These are phyloP conservation scores for Catharus minimus DNA, from an alignment of 2,113 vertebrate species.

Conservation along the genomic window DNA sequence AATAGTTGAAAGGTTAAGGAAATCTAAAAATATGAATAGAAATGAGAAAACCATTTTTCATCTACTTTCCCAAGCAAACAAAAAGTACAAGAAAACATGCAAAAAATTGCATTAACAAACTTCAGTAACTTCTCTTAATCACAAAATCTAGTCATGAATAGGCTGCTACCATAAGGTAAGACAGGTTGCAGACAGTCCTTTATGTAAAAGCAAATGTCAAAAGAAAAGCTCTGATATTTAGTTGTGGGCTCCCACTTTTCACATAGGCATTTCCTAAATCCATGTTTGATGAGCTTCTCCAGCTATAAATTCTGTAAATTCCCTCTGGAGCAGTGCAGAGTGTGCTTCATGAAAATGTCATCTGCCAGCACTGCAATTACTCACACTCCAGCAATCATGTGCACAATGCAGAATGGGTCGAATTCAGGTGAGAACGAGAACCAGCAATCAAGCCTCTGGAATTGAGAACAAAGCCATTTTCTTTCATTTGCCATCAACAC, in stretches of 20 bases:
- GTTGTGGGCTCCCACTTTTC: conserved; percentile 67
- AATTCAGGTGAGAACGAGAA: conserved; percentile 86
- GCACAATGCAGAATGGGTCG: conserved; percentile 79
- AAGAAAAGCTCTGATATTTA: conserved; percentile 71
- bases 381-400: conserved; percentile 82
- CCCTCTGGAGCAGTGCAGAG: conserved; percentile 74
- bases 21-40: not conserved
- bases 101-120: not conserved
- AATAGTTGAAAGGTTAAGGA: conserved; percentile 8
- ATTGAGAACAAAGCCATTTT: conserved; percentile 87
- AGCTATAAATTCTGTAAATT: conserved; percentile 74
- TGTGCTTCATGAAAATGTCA: conserved; percentile 82
- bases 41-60: not conserved
- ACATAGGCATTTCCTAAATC: conserved; percentile 78
- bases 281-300: conserved; percentile 79
- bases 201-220: conserved; percentile 71
- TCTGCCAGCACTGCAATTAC: conserved; percentile 82
- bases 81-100: not conserved
- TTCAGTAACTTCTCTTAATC: not conserved
- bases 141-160: not conserved
- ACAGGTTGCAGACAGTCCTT: conserved; percentile 54
- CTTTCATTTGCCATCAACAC: conserved; percentile 84
- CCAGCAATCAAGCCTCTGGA: conserved; percentile 84
- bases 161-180: conserved; percentile 43
- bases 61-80: not conserved